A percentile compares a stretch with the other conserved stretches of the same genome.
Conservation (phyloP, 1,140 invertebrate genomes). For the Lepidurus couesii region DNA sequence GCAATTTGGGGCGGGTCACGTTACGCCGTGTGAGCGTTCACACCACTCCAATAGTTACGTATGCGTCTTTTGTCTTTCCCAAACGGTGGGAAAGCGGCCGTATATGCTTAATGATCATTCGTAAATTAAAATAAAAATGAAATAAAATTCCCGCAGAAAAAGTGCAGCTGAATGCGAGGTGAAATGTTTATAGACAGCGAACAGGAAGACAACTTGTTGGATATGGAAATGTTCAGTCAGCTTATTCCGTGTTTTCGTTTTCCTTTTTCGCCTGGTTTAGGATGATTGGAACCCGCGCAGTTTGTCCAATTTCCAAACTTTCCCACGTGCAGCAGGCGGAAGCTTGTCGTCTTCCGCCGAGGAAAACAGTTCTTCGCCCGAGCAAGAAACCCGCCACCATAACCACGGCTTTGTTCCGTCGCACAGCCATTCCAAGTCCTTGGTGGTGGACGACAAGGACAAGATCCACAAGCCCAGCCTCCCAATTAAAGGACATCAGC, state of each 20-base stretch:
- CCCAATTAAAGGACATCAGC: background rate
- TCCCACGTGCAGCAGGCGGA: conserved; percentile 38
- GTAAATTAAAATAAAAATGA: background rate
- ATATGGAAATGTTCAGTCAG: no score
- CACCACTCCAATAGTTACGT: no score
- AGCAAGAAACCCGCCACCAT: background rate
- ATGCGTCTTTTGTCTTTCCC: no score
- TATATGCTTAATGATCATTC: background rate
- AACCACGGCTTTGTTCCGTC: conserved; percentile 4
- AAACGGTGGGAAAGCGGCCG: no score
- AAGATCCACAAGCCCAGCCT: background rate
- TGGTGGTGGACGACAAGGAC: conserved; percentile 28
- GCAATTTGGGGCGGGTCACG: no score
- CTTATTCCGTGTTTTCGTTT: background rate
- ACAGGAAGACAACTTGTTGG: no score
- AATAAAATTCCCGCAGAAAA: background rate
- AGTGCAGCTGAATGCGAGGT: background rate
- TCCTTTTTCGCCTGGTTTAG: conserved; percentile 37
- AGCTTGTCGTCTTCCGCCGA: conserved; percentile 8
- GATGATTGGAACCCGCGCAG: conserved; percentile 43
- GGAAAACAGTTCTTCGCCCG: background rate
- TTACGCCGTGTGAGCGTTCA: no score
- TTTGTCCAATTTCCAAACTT: conserved; percentile 45
- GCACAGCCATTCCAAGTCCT: conserved; percentile 33
- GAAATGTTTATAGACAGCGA: background rate